These are phyloP conservation scores for Bolinopsis microptera DNA, from an alignment of 37 sponge, comb jelly and placozoan genomes.

Conservation along the genomic window DNA sequence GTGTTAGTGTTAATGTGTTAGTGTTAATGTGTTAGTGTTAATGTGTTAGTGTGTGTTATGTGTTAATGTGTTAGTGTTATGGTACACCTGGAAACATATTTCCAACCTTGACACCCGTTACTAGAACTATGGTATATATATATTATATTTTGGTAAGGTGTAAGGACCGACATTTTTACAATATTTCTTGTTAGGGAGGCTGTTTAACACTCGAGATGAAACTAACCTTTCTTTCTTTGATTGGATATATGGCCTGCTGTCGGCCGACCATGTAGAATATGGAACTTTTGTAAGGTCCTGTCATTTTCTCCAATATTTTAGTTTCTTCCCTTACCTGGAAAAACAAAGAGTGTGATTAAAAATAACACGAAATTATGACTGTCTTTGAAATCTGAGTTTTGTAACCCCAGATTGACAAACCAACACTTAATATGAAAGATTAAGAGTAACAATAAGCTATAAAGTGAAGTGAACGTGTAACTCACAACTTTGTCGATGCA, in stretches of 20 bases:
- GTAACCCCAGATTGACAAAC: not conserved
- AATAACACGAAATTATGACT: not conserved
- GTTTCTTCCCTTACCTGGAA: not conserved
- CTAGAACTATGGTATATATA: too few species aligned
- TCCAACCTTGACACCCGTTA: too few species aligned
- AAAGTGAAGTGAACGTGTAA: not conserved
- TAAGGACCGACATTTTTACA: too few species aligned
- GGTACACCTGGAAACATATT: not conserved
- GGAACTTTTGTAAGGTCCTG: too few species aligned
- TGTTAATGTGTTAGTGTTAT: not conserved
- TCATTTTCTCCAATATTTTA: not conserved
- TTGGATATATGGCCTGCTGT: not conserved
- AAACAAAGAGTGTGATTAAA: not conserved
- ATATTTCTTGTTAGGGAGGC: not conserved
- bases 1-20: too few species aligned
- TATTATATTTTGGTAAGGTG: too few species aligned
- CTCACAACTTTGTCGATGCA: slow-evolving; percentile 45
- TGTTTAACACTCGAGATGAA: not conserved
- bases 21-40: too few species aligned
- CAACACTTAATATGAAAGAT: not conserved
- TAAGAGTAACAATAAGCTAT: not conserved
- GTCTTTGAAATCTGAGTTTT: not conserved
- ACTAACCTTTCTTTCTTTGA: not conserved
- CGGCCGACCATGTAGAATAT: too few species aligned
- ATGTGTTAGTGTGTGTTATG: too few species aligned